Percentiles rank a stretch among this genome's conserved stretches.
These are phyloP conservation scores for Drosophila mettleri DNA, from an alignment of 2,888 invertebrate species.

Conservation along the genomic window DNA sequence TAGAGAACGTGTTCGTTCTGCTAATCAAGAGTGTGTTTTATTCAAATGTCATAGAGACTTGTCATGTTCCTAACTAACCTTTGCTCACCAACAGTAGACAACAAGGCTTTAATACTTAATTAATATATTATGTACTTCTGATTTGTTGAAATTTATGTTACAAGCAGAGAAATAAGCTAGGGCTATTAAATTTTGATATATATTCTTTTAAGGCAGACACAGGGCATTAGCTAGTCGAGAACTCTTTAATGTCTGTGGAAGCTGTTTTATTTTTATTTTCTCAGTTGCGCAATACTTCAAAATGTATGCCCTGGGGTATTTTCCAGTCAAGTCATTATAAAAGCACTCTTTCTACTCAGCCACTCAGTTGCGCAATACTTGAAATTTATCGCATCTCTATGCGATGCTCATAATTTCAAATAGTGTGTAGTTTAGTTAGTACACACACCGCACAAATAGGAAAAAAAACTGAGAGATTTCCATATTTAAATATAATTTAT, in stretches of 20 bases:
- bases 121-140: neutral
- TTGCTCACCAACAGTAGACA: neutral
- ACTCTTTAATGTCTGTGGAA: neutral
- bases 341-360: neutral
- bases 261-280: neutral
- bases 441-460: neutral
- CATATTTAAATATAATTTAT: neutral
- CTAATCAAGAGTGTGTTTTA: conserved; percentile 4
- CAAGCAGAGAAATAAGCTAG: neutral
- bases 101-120: neutral
- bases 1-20: conserved; percentile 3
- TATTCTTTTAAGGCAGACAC: neutral
- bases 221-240: neutral
- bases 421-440: neutral
- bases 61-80: conserved; percentile 1
- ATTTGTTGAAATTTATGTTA: neutral
- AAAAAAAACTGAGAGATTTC: neutral
- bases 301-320: neutral
- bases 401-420: neutral
- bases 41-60: conserved; percentile 5
- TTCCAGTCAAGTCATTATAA: neutral
- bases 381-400: neutral
- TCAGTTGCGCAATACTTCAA: neutral
- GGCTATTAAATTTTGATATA: neutral
- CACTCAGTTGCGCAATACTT: neutral